phyloP scores from a whole-genome alignment of 2,888 invertebrate genomes.

The Spialia ferax region DNA sequence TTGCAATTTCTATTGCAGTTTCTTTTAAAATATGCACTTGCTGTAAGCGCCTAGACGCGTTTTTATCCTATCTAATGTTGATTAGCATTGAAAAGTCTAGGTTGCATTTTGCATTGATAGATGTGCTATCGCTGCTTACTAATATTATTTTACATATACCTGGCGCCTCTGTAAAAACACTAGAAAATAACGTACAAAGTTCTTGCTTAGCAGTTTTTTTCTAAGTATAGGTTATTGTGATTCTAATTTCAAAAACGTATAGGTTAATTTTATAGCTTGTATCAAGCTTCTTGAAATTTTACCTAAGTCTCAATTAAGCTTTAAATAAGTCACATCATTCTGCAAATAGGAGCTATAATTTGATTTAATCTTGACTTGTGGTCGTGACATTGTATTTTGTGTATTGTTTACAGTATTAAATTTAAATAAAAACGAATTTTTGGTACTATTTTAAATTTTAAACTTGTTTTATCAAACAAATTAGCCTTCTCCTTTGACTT shows the following conservation, averaged over 20 bases:
- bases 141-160: too few relatives aligned
- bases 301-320: neutral
- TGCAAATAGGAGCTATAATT: slow-evolving; percentile 13
- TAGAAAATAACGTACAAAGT: too few relatives aligned
- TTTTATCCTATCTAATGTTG: slow-evolving; percentile 13
- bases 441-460: too few relatives aligned
- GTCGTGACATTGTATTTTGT: neutral
- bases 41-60: slow-evolving; percentile 20
- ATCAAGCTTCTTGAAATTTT: neutral
- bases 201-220: too few relatives aligned
- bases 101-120: neutral
- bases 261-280: neutral
- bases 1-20: slow-evolving; percentile 21
- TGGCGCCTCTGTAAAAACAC: too few relatives aligned
- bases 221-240: too few relatives aligned
- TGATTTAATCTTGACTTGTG: slow-evolving; percentile 24
- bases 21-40: neutral
- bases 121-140: neutral
- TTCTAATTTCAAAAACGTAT: too few relatives aligned
- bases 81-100: neutral
- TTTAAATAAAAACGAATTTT: too few relatives aligned
- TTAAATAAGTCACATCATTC: slow-evolving; percentile 23
- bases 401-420: too few relatives aligned
- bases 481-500: too few relatives aligned
- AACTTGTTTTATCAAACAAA: too few relatives aligned